Base-by-base conservation (phyloP, 2,888 invertebrate genomes). In the Ormyrus rosae region DNA sequence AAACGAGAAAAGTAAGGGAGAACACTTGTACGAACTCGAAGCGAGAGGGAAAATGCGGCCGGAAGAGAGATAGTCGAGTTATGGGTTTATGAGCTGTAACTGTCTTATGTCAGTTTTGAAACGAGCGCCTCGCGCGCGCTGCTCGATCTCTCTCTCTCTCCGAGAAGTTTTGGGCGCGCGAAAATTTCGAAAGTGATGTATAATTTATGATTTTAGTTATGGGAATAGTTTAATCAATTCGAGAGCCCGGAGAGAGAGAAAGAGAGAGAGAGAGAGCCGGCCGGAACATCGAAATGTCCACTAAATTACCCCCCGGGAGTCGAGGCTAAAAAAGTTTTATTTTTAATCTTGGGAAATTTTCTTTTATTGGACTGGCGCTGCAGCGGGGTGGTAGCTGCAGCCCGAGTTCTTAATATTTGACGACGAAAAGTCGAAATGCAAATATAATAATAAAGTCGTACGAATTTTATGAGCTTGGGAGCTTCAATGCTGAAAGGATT, bases 81-180 rank as follows among this genome's bases (percentile, higher is more conserved):
- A 61, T 61, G 70, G 71, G 74, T 75, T 80, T 80, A 80, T 70
- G 80, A 80, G 80, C 75, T 80, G 80, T 80, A 80, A 80, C 80
- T 80, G 80, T 80, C 80, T 80, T 80, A 80, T 70, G 80, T 75
- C 80, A 80, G 80, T 80, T 80, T 65, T 64, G 68, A 68, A 68
- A 69, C 69, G 74, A 75, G 70, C 34, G 55, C 48, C 4, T 1
- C 53, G 34, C 34, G 34, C 9, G 8, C 11, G 19, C 45, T 34
- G 0, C 63, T 63, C 2, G 55, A 8, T 19, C 60, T 19, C 60
- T 7, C 6, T 19, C 19, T 19, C 19, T 19, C 19, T 19, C 51
- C n/a, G 77, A 64, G 48, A 76, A 69, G n/a, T 76, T 76, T 76
- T 48, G 76, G 61, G 63, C 61, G 73, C 78, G 78, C 63, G 61